Evolutionary conservation across 2,797 vertebrate genomes (phyloP).

Genomic region (Steatocranus sp.): DNA sequence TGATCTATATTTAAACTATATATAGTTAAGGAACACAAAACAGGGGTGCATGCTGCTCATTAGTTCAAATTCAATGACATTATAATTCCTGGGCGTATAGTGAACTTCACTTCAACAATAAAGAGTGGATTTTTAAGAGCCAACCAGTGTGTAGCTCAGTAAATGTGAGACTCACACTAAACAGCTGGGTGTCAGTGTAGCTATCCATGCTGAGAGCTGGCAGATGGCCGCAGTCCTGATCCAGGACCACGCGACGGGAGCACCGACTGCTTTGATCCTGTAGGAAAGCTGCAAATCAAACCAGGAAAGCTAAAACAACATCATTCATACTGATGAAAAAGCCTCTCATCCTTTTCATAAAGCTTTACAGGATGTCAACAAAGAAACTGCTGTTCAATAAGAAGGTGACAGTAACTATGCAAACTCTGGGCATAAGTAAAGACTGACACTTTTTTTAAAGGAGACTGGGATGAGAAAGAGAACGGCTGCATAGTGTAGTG

Average conservation of each 20-base stretch:
- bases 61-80: not conserved
- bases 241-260: slow-evolving; percentile 46
- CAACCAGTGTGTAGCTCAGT: not conserved
- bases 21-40: not conserved
- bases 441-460: not conserved
- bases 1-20: not conserved
- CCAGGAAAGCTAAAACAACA: not conserved
- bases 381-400: not conserved
- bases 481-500: not conserved
- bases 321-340: not conserved
- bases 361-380: not conserved
- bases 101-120: not conserved
- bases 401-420: not conserved
- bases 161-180: slow-evolving; percentile 58
- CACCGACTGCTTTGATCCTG: slow-evolving; percentile 66
- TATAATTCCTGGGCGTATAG: fast-evolving
- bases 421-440: not conserved
- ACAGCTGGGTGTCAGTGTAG: slow-evolving; percentile 49
- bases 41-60: not conserved
- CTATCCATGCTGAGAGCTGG: slow-evolving; percentile 51
- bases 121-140: not conserved
- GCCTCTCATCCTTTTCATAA: not conserved
- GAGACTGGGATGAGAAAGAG: not conserved
- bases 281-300: slow-evolving; percentile 63
- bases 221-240: slow-evolving; percentile 58